Evolutionary conservation across 2,888 invertebrate species (phyloP).

Genomic region (Rosalia funebris): DNA sequence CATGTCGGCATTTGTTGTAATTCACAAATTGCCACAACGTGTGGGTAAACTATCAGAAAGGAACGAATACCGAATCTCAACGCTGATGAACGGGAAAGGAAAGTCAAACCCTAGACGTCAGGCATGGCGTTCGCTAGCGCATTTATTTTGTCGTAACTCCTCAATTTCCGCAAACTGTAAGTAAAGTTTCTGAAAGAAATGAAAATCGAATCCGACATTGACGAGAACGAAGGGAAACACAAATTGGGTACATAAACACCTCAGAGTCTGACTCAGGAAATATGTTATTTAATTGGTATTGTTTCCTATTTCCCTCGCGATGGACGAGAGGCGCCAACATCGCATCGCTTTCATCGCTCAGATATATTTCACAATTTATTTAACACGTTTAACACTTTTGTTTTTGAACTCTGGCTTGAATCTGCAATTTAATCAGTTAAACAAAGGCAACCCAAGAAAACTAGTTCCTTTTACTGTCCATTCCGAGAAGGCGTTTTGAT

Average conservation of each 20-base stretch:
- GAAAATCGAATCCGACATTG: constrained; percentile 6
- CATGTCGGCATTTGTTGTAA: constrained; percentile 9
- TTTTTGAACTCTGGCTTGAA: too few relatives aligned
- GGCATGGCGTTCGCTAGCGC: background rate
- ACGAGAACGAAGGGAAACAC: background rate
- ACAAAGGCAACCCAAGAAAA: too few relatives aligned
- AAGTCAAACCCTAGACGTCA: constrained; percentile 2
- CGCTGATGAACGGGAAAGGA: constrained; percentile 12
- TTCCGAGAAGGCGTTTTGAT: too few relatives aligned
- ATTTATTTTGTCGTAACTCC: background rate
- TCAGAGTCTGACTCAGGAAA: background rate
- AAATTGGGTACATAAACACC: background rate
- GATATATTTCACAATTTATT: too few relatives aligned
- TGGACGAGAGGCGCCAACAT: too few relatives aligned
- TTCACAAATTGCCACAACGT: constrained; percentile 24
- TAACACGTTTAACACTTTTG: too few relatives aligned
- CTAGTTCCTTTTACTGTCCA: too few relatives aligned
- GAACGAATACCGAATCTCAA: constrained; percentile 11
- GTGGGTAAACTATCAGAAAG: constrained; percentile 26
- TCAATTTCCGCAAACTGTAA: constrained; percentile 8
- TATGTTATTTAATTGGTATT: background rate
- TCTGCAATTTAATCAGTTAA: too few relatives aligned
- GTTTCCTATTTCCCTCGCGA: too few relatives aligned
- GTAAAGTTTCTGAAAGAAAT: constrained; percentile 3
- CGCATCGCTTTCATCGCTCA: too few relatives aligned